A percentile compares a stretch with the other conserved stretches of the same genome.
Evolutionary conservation across 2,888 invertebrate species (phyloP).

Genomic region (Eupithecia vulgata): DNA sequence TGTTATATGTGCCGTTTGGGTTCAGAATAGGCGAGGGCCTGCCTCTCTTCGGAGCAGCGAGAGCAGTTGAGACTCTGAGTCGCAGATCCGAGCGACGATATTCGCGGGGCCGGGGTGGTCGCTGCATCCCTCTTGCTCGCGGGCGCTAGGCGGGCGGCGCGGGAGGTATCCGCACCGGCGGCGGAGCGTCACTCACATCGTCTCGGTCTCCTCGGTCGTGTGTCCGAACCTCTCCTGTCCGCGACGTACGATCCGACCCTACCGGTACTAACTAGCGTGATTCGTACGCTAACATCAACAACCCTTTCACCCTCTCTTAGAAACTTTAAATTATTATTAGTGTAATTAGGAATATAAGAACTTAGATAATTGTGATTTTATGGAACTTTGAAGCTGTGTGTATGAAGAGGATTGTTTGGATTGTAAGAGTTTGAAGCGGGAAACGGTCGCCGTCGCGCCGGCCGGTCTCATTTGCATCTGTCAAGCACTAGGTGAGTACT

Average conservation of each 20-base stretch:
- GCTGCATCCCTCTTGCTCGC: slow-evolving; percentile 81
- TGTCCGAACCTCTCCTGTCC: slow-evolving; percentile 81
- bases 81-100: slow-evolving; percentile 76
- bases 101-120: slow-evolving; percentile 70
- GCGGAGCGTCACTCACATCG: slow-evolving; percentile 79
- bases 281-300: slow-evolving; percentile 54
- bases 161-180: slow-evolving; percentile 66
- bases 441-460: slow-evolving; percentile 60
- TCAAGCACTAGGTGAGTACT: slow-evolving; percentile 74
- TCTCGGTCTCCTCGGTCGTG: slow-evolving; percentile 78
- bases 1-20: slow-evolving; percentile 61
- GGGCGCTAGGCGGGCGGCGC: slow-evolving; percentile 65
- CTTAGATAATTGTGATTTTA: slow-evolving; percentile 55
- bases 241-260: slow-evolving; percentile 78
- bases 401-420: slow-evolving; percentile 72
- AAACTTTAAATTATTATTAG: slow-evolving; percentile 47
- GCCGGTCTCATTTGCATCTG: slow-evolving; percentile 74
- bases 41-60: slow-evolving; percentile 72
- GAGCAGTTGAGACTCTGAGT: slow-evolving; percentile 79
- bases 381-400: slow-evolving; percentile 63
- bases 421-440: slow-evolving; percentile 67
- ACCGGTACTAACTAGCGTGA: slow-evolving; percentile 72
- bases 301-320: slow-evolving; percentile 49
- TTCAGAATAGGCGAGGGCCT: slow-evolving; percentile 63
- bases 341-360: slow-evolving; percentile 46